Evolutionary conservation across 1,140 invertebrate species (phyloP), one percentile per base, ranked within the genome.

Genomic region (Drosophila paulistorum): DNA sequence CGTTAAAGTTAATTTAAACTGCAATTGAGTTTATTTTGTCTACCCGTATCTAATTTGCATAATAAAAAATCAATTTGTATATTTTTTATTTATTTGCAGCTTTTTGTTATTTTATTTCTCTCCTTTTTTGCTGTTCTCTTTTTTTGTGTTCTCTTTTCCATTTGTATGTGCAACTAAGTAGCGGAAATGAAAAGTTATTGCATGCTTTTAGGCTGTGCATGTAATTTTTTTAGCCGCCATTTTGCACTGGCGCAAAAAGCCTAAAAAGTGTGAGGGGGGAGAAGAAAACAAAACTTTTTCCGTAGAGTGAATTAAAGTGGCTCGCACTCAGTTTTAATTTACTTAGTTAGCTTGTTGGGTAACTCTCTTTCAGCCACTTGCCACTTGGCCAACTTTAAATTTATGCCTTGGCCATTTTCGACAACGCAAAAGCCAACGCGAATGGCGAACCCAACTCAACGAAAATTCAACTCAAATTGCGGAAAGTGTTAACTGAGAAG

Each of bases 121-220:
- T 1, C 17, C 1, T 17, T 17, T 17, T 17, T 17, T 17, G 17
- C 10, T n/a, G n/a, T 3, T 3, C 14, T n/a, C 6, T 17, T 57
- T 10, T 3, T 35, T 14, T 58, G 33, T 58, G 13, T 17, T 11
- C 23, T 57, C 14, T 55, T 37, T 33, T 58, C 54, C 17, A 76
- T 59, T 77, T 61, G 65, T 55, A 65, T 48, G 55, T 65, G 71
- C 70, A 72, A 69, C 63, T 76, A 67, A 77, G 77, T 63, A 72
- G 55, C 70, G 81, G 58, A 86, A 86, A 86, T 87, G 79, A 87
- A 71, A 86, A 86, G 76, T 86, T 87, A 79, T 79, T 71, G 79
- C 79, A 74, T 63, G 80, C 74, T 87, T 71, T 83, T 71, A 84
- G 72, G 60, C 64, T 66, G 60, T 55, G 17, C 69, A 45, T 74